phyloP scores from a whole-genome alignment of 2,888 invertebrate species.

The Sinohyriopsis cumingii region DNA sequence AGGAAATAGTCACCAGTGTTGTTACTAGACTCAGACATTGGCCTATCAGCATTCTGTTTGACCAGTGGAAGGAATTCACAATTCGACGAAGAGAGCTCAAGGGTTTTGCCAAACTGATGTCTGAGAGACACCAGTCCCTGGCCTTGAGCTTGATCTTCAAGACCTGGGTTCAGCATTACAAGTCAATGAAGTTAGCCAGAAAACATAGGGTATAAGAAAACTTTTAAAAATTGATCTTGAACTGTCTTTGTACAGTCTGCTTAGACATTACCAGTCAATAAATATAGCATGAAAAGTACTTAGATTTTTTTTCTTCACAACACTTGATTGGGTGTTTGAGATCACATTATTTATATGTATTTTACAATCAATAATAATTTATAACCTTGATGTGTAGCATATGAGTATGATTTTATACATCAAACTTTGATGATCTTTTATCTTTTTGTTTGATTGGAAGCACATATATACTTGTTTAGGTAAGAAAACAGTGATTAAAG shows the following conservation, averaged over 20 bases:
- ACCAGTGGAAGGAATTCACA: conserved; percentile 58
- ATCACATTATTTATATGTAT: too few species aligned
- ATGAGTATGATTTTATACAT: too few species aligned
- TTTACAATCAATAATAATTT: too few species aligned
- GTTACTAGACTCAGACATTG: conserved; percentile 51
- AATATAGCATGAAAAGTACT: too few species aligned
- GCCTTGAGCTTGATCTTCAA: conserved; percentile 30
- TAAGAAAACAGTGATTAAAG: too few species aligned
- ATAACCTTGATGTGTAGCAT: too few species aligned
- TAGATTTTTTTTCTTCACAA: too few species aligned
- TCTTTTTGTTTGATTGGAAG: too few species aligned
- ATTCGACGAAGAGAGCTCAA: conserved; percentile 46
- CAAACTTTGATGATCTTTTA: too few species aligned
- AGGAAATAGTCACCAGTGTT: conserved; percentile 50
- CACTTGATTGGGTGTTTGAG: too few species aligned
- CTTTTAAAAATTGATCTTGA: not conserved
- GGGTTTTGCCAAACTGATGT: conserved; percentile 35
- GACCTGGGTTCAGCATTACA: conserved; percentile 38
- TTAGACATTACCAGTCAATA: not conserved
- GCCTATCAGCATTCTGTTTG: conserved; percentile 59
- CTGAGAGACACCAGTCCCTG: conserved; percentile 25
- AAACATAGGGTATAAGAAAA: conserved; percentile 42
- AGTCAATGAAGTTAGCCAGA: conserved; percentile 39
- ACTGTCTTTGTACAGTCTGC: not conserved
- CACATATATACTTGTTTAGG: too few species aligned